Percentiles rank a stretch among this genome's conserved stretches.
Evolutionary conservation across 2,888 invertebrate genomes (phyloP).

Genomic region (Drosophila quinaria): DNA sequence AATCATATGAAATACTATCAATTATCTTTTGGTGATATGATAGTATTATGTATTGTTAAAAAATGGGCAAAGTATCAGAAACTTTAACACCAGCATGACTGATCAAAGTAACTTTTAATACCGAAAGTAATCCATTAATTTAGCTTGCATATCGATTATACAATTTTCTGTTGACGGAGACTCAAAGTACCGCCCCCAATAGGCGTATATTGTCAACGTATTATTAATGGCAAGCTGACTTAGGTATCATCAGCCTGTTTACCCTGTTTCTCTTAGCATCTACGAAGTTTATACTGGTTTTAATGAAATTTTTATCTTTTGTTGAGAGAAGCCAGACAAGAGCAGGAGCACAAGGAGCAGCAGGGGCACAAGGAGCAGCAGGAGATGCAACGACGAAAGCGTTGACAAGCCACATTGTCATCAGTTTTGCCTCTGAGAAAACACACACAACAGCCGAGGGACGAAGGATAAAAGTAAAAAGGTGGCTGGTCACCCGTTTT

Average conservation of each 20-base stretch:
- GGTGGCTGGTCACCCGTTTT: constrained; percentile 55
- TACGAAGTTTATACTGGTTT: constrained; percentile 71
- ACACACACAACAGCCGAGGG: constrained; percentile 22
- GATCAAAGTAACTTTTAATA: not conserved
- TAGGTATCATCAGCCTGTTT: constrained; percentile 15
- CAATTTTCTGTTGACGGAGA: constrained; percentile 1
- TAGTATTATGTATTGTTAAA: no score
- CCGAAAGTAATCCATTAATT: constrained; percentile 8
- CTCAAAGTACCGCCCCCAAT: constrained; percentile 30
- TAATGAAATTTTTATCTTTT: constrained; percentile 81
- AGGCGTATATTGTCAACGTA: constrained; percentile 33
- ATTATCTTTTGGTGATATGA: no score
- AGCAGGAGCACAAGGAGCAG: constrained; percentile 20
- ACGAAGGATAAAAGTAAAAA: constrained; percentile 31
- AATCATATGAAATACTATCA: no score
- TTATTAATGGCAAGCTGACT: constrained; percentile 24
- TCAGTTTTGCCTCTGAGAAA: constrained; percentile 70
- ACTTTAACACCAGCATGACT: not conserved
- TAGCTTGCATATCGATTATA: constrained; percentile 9
- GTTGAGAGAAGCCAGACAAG: constrained; percentile 62
- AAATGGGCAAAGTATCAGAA: no score
- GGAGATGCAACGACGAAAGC: no score
- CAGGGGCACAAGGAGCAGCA: constrained; percentile 20
- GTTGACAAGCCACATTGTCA: constrained; percentile 80
- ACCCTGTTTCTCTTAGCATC: constrained; percentile 38